Conservation (phyloP, 2,113 vertebrate genomes). For the Dendropsophus ebraccatus region DNA sequence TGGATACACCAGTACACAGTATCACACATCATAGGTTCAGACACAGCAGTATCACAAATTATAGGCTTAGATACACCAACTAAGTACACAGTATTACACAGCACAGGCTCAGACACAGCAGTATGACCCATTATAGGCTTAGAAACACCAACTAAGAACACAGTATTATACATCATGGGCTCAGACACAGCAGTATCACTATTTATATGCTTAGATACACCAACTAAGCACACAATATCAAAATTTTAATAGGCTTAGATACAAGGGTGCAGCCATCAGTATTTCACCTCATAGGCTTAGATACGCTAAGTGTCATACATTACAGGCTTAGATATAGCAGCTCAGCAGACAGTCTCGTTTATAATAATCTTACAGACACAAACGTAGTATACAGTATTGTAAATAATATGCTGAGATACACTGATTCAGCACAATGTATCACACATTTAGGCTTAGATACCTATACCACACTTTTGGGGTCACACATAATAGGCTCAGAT, state of each 20-base stretch:
- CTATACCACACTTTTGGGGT: too few relatives aligned
- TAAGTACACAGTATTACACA: too few relatives aligned
- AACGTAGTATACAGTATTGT: not conserved
- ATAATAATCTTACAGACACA: not conserved
- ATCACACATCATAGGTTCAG: not conserved
- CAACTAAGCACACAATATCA: not conserved
- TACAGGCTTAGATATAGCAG: not conserved
- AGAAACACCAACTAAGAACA: too few relatives aligned
- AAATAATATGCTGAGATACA: too few relatives aligned
- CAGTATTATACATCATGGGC: not conserved
- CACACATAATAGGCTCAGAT: not conserved
- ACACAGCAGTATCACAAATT: not conserved
- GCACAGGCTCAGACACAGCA: too few relatives aligned
- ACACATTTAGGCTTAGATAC: too few relatives aligned
- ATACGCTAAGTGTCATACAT: not conserved
- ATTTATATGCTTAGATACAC: not conserved
- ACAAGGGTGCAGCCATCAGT: not conserved
- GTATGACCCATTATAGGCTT: too few relatives aligned
- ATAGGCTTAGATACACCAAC: too few relatives aligned
- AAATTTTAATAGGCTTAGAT: not conserved
- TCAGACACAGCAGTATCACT: not conserved
- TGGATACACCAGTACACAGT: not conserved
- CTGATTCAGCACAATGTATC: too few relatives aligned
- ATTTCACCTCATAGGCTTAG: not conserved
- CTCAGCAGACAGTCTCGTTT: not conserved